Conservation (phyloP, 2,888 invertebrate genomes). For the Eurytoma adleriae region DNA sequence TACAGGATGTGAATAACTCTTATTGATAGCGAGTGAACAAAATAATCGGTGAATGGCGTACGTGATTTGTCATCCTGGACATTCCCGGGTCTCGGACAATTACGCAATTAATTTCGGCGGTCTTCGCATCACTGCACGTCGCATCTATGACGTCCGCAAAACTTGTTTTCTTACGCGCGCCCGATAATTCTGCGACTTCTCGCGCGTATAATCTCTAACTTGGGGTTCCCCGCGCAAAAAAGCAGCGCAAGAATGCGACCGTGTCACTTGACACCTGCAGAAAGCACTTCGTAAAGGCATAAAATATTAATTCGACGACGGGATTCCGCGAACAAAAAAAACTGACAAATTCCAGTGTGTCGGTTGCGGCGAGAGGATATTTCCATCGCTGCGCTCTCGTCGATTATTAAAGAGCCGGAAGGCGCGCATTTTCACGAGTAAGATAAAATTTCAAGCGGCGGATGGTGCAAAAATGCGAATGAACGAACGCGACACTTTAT, state of each 20-base stretch:
- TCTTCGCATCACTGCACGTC: too few relatives aligned
- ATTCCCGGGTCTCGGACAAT: not conserved
- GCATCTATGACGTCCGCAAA: not conserved
- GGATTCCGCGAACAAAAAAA: too few relatives aligned
- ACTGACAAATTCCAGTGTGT: too few relatives aligned
- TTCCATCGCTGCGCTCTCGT: not conserved
- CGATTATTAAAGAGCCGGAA: constrained; percentile 1
- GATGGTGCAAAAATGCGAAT: not conserved
- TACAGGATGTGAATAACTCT: not conserved
- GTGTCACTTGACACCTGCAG: too few relatives aligned
- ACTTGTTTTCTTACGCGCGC: too few relatives aligned
- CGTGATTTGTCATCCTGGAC: constrained; percentile 26
- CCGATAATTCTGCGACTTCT: too few relatives aligned
- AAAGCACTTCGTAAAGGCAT: too few relatives aligned
- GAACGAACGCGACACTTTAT: not conserved
- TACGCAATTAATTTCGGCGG: constrained; percentile 16
- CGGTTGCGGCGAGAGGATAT: not conserved
- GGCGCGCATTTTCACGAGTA: constrained; percentile 22
- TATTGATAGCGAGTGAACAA: constrained; percentile 32
- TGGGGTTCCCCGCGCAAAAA: too few relatives aligned
- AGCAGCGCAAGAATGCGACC: too few relatives aligned
- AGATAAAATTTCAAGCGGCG: constrained; percentile 28
- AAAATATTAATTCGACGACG: too few relatives aligned
- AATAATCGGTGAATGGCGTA: constrained; percentile 27
- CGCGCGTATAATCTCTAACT: too few relatives aligned